Percentiles rank a stretch among this genome's conserved stretches.
Evolutionary conservation across 2,888 invertebrate species (phyloP).

Genomic region (Sphecodes monilicornis): DNA sequence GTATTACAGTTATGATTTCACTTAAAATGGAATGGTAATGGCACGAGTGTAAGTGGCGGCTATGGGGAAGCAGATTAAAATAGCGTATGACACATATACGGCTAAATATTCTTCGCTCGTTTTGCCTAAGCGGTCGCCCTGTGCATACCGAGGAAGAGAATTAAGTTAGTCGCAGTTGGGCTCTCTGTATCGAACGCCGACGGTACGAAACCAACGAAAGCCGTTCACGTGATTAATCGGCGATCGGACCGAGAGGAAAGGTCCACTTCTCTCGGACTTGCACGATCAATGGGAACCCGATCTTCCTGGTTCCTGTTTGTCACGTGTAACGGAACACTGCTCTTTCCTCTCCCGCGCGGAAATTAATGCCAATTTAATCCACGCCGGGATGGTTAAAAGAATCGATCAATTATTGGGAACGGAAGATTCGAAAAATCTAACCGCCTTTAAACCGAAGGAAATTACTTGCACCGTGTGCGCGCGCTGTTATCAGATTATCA

Average conservation of each 20-base stretch:
- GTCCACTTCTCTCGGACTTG: constrained; percentile 39
- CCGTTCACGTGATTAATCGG: constrained; percentile 42
- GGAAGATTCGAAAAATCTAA: background rate
- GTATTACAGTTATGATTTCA: background rate
- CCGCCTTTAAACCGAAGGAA: background rate
- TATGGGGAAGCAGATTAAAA: constrained; percentile 56
- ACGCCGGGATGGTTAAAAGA: background rate
- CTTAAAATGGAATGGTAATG: constrained; percentile 4
- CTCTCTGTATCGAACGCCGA: constrained; percentile 20
- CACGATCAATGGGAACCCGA: constrained; percentile 41
- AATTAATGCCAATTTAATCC: constrained; percentile 8
- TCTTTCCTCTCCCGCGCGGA: background rate
- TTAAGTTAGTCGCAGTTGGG: constrained; percentile 20
- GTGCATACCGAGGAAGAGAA: constrained; percentile 39
- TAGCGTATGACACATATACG: constrained; percentile 58
- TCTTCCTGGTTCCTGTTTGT: constrained; percentile 51
- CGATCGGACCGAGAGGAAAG: constrained; percentile 42
- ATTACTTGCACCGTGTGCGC: background rate
- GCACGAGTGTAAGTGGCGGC: background rate
- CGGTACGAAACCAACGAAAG: constrained; percentile 26
- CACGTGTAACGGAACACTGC: constrained; percentile 23
- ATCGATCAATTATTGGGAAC: background rate
- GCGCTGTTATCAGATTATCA: background rate
- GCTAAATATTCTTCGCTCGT: constrained; percentile 55
- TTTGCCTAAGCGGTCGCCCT: constrained; percentile 26